Percentiles rank a stretch among this genome's conserved stretches.
Conservation (phyloP, 2,113 vertebrate species). For the Dinomys branickii region DNA sequence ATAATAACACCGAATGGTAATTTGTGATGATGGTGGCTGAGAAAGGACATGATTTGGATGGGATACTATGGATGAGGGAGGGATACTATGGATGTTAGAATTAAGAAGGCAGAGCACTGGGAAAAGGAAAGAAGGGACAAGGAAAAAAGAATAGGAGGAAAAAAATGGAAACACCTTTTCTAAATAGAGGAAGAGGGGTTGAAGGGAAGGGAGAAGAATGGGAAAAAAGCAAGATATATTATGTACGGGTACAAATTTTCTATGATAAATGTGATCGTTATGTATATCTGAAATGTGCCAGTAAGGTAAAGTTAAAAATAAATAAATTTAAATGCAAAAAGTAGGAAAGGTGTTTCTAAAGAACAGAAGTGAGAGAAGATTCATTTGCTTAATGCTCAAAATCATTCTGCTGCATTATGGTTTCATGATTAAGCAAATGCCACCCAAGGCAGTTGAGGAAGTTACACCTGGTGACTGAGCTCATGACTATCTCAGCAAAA, state of each 20-base stretch:
- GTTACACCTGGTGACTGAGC: background rate
- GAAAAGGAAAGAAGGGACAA: background rate
- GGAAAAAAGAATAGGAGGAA: background rate
- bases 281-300: background rate
- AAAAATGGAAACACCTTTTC: background rate
- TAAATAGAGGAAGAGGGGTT: background rate
- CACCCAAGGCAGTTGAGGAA: background rate
- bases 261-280: background rate
- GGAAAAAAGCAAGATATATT: background rate
- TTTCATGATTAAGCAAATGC: constrained; percentile 13
- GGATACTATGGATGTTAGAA: background rate
- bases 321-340: background rate
- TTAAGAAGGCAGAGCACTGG: background rate
- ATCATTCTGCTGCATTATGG: background rate
- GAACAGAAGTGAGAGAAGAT: constrained; percentile 57
- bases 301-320: background rate
- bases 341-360: constrained; percentile 70
- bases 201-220: background rate
- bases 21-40: background rate
- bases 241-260: background rate
- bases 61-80: background rate
- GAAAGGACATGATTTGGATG: background rate
- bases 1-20: background rate
- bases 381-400: constrained; percentile 39
- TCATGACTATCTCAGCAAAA: background rate